Conservation (phyloP, 2,113 vertebrate species). For the Dromiciops gliroides region DNA sequence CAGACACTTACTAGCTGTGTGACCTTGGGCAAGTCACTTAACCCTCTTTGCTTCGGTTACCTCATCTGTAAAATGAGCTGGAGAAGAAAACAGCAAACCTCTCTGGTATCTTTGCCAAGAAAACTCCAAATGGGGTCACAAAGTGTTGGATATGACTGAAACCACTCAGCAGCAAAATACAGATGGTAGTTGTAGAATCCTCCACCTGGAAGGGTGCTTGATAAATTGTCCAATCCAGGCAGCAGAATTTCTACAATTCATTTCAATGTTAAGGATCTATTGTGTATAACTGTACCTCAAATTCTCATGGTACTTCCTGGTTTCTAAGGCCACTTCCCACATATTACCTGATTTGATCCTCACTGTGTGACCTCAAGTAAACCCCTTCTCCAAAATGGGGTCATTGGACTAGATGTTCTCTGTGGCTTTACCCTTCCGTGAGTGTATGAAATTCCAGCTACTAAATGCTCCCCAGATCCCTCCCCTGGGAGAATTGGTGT, state of each 20-base stretch:
- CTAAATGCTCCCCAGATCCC: neutral
- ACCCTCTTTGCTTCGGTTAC: neutral
- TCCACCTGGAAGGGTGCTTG: neutral
- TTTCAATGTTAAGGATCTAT: neutral
- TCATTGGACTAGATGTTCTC: neutral
- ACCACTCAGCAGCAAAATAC: neutral
- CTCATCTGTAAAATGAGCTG: neutral
- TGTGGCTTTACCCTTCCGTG: neutral
- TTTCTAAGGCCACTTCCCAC: neutral
- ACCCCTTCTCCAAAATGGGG: neutral
- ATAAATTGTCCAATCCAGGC: neutral
- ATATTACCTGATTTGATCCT: neutral
- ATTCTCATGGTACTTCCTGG: neutral
- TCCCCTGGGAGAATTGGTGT: neutral
- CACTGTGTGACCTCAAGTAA: neutral
- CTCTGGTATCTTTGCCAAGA: neutral
- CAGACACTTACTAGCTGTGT: neutral
- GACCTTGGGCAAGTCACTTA: neutral
- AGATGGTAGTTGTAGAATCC: neutral
- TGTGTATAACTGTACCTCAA: neutral
- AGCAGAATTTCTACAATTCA: neutral
- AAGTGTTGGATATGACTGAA: neutral
- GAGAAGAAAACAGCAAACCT: neutral
- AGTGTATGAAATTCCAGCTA: neutral
- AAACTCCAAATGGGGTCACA: neutral